A percentile compares a stretch with the other conserved stretches of the same genome.
Conservation (phyloP, 2,888 invertebrate species). For the Leptinotarsa rubiginosa region DNA sequence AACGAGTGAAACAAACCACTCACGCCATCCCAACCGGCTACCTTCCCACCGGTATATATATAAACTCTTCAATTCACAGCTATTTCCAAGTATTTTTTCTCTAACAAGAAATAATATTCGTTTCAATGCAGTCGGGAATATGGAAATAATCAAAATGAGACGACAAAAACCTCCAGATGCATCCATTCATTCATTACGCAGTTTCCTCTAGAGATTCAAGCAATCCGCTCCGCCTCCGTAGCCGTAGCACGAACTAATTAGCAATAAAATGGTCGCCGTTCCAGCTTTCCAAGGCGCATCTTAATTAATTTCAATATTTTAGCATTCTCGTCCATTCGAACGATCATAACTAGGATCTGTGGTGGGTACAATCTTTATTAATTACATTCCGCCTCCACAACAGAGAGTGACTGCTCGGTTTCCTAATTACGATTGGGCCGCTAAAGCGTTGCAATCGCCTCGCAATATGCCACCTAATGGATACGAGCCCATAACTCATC, state of each 20-base stretch:
- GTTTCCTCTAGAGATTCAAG: constrained; percentile 5
- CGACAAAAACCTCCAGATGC: background rate
- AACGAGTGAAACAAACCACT: too few species aligned
- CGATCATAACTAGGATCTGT: constrained; percentile 50
- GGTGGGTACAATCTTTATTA: constrained; percentile 63
- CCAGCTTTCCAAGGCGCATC: constrained; percentile 2
- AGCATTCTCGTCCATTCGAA: constrained; percentile 45
- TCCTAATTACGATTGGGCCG: constrained; percentile 60
- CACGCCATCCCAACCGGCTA: too few species aligned
- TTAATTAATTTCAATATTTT: constrained; percentile 54
- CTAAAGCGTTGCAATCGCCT: constrained; percentile 62
- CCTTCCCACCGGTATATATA: too few species aligned
- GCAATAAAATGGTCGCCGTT: constrained; percentile 12
- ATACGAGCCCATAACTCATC: constrained; percentile 63
- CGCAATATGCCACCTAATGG: constrained; percentile 66
- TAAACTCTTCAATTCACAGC: too few species aligned
- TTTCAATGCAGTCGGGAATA: too few species aligned
- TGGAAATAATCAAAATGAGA: background rate
- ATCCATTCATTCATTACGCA: background rate
- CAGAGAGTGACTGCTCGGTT: constrained; percentile 54
- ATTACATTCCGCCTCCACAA: constrained; percentile 60
- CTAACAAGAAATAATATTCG: too few species aligned
- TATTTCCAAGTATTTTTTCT: too few species aligned
- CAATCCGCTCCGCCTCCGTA: constrained; percentile 1
- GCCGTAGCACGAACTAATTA: constrained; percentile 17